Evolutionary conservation across 2,888 invertebrate genomes (phyloP).

Genomic region (Heteromurus nitidus): DNA sequence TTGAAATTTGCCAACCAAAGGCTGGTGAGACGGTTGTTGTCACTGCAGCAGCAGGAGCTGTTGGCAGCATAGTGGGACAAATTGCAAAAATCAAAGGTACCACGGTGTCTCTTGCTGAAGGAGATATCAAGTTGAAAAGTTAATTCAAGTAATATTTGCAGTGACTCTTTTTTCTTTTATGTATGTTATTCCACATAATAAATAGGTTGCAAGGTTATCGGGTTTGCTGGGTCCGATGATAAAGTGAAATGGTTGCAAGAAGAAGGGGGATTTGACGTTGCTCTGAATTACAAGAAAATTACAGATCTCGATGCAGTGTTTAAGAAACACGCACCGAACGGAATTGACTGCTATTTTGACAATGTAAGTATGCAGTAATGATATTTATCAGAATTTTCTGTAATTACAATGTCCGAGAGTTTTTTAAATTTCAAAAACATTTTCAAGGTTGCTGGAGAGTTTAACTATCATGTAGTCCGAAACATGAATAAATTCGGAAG

Average conservation of each 20-base stretch:
- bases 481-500: slow-evolving; percentile 81
- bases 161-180: too few species aligned
- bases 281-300: slow-evolving; percentile 84
- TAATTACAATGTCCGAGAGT: too few species aligned
- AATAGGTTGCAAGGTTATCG: slow-evolving; percentile 81
- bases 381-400: too few species aligned
- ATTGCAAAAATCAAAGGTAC: slow-evolving; percentile 84
- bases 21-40: slow-evolving; percentile 84
- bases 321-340: slow-evolving; percentile 81
- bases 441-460: slow-evolving; percentile 82
- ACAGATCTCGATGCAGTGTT: slow-evolving; percentile 79
- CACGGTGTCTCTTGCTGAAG: too few species aligned
- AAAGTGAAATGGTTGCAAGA: slow-evolving; percentile 83
- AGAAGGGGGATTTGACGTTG: slow-evolving; percentile 81
- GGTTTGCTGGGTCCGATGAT: slow-evolving; percentile 83
- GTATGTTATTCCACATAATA: too few species aligned
- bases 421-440: too few species aligned
- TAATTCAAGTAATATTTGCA: too few species aligned
- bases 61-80: slow-evolving; percentile 86
- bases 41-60: slow-evolving; percentile 86
- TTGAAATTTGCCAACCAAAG: slow-evolving; percentile 83
- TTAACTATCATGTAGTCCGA: slow-evolving; percentile 79
- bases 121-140: too few species aligned
- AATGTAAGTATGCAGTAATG: slow-evolving; percentile 79
- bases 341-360: slow-evolving; percentile 86